Evolutionary conservation across 1,140 invertebrate species (phyloP), one percentile per base, ranked within the genome.

Genomic region (Drosophila asahinai): DNA sequence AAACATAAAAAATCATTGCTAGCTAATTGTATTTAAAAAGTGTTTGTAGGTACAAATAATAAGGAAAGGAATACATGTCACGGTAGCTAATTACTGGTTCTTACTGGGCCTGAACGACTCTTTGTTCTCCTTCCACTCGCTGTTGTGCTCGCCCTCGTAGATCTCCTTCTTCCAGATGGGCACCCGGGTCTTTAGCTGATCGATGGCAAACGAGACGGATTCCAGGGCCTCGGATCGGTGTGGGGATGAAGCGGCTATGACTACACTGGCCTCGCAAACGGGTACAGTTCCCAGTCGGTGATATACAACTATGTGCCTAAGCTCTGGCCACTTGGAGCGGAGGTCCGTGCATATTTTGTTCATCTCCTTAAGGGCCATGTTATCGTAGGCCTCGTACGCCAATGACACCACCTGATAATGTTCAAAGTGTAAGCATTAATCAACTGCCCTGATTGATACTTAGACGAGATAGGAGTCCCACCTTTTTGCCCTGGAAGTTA

Each of bases 151-250:
- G 62, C 95, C 94, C 40, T 94, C 94, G 93, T 99, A 99, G 17
- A 97, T 93, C 94, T 99, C 98, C 93, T 98, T 99, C 93, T 99
- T 99, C 98, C 98, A 99, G 65, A 99, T 98, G 4, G 98, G 98
- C 54, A 99, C 98, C 15, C 94, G 94, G 45, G 96, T 94, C 94
- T 99, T 99, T 0, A 99, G 93, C 70, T 94, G 94, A 84, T 99
- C 96, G 65, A 99, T 98, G 65, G 96, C 96, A 94, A 94, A 97
- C 51, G 96, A 94, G 0, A 98, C 96, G 42, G 98, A 97, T 86
- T 96, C 95, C 6, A 99, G 93, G 6, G 97, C 96, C 64, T 97
- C 97, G 68, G 95, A 93, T 59, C 98, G 94, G 92, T 99, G 98
- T 0, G 96, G 95, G 12, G 98, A 98, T 47, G 97, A 97, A 47